Evolutionary conservation across 2,797 vertebrate genomes (phyloP).

Genomic region (Brotula barbata): DNA sequence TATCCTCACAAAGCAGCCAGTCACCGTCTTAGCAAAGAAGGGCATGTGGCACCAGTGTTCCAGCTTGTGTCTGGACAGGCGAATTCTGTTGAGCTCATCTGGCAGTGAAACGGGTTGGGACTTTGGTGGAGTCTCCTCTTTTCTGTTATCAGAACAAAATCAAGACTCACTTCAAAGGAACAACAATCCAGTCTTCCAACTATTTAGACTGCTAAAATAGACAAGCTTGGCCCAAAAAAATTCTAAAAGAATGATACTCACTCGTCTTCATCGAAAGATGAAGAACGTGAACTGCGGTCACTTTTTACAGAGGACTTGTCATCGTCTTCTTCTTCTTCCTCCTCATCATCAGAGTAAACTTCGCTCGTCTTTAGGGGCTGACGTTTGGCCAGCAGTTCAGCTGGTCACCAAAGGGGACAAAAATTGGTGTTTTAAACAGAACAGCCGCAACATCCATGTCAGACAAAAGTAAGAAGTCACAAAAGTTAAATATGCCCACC

Average conservation of each 20-base stretch:
- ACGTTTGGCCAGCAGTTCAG: slow-evolving; percentile 94
- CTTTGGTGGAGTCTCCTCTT: slow-evolving; percentile 94
- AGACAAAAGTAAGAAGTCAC: neutral
- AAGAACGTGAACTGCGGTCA: slow-evolving; percentile 91
- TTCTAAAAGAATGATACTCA: slow-evolving; percentile 70
- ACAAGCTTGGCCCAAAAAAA: no score
- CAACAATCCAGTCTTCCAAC: neutral
- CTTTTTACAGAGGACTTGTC: slow-evolving; percentile 98
- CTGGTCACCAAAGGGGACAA: slow-evolving; percentile 68
- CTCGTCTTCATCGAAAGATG: slow-evolving; percentile 97
- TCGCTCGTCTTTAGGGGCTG: slow-evolving; percentile 97
- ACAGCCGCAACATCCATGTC: neutral
- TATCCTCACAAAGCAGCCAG: slow-evolving; percentile 96
- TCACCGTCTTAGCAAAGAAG: slow-evolving; percentile 97
- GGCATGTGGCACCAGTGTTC: slow-evolving; percentile 99
- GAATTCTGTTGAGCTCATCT: slow-evolving; percentile 92
- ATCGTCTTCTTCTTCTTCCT: slow-evolving; percentile 97
- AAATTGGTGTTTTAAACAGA: neutral
- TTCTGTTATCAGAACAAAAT: slow-evolving; percentile 67
- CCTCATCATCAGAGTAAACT: slow-evolving; percentile 98
- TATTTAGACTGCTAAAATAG: no score
- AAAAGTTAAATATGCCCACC: slow-evolving; percentile 69
- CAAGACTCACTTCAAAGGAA: neutral
- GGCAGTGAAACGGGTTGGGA: slow-evolving; percentile 95
- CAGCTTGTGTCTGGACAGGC: slow-evolving; percentile 94